phyloP scores from a whole-genome alignment of 2,797 vertebrate genomes.

The Cephalopachus bancanus region DNA sequence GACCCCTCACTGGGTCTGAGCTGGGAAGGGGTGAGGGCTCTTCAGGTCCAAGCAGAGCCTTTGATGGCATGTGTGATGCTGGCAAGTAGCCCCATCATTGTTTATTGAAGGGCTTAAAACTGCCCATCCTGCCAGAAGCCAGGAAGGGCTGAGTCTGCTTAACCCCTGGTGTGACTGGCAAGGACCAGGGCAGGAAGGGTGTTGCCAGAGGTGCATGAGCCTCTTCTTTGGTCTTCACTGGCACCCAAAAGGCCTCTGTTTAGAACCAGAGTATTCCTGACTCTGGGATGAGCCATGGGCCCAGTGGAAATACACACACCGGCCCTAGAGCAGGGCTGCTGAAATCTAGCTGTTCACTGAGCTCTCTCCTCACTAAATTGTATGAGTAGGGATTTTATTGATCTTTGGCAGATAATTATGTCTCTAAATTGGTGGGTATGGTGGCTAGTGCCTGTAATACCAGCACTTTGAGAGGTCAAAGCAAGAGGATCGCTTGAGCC shows the following conservation, averaged over 20 bases:
- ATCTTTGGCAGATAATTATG: not conserved
- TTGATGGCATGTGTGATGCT: not conserved
- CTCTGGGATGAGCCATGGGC: not conserved
- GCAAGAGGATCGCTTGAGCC: too few species aligned
- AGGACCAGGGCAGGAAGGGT: not conserved
- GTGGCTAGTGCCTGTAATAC: too few species aligned
- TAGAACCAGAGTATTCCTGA: not conserved
- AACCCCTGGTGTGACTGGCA: not conserved
- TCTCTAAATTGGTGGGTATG: too few species aligned
- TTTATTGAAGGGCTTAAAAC: not conserved
- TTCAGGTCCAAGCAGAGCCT: not conserved
- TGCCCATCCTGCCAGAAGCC: not conserved
- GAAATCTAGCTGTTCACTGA: not conserved
- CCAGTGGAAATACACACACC: not conserved
- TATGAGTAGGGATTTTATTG: not conserved
- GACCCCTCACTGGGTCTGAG: not conserved
- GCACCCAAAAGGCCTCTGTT: constrained; percentile 5
- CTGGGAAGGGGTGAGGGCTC: not conserved
- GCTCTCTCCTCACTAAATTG: not conserved
- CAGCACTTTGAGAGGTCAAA: too few species aligned
- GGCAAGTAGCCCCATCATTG: not conserved
- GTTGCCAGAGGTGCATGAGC: not conserved
- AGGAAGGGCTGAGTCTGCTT: constrained; percentile 32
- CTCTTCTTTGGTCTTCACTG: not conserved
- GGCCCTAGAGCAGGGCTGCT: not conserved